Percentiles rank a stretch among this genome's conserved stretches.
Conservation (phyloP, 2,888 invertebrate species). For the Amphipoea oculea region DNA sequence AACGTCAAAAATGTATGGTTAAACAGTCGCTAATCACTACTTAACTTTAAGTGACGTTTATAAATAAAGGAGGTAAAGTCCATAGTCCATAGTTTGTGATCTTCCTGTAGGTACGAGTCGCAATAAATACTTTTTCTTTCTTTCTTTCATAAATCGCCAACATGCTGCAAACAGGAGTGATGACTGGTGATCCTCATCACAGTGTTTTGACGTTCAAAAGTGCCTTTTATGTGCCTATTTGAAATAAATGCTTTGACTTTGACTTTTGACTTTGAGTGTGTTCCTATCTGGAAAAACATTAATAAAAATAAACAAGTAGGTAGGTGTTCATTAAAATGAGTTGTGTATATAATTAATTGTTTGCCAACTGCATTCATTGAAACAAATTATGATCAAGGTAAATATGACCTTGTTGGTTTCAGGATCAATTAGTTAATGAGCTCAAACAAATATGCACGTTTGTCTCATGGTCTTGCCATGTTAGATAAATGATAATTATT, state of each 20-base stretch:
- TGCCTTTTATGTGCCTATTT: too few species aligned
- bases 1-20: too few species aligned
- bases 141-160: neutral
- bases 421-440: conserved; percentile 24
- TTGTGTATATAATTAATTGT: conserved; percentile 9
- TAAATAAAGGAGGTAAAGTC: neutral
- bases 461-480: neutral
- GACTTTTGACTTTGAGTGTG: too few species aligned
- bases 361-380: conserved; percentile 6
- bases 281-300: neutral
- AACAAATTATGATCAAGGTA: conserved; percentile 2
- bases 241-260: too few species aligned
- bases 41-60: too few species aligned
- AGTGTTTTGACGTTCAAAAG: too few species aligned
- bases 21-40: too few species aligned
- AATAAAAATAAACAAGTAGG: neutral
- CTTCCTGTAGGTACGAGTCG: too few species aligned
- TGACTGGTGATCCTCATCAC: neutral
- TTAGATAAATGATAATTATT: neutral
- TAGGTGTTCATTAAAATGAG: neutral
- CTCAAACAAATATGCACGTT: neutral
- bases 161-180: neutral
- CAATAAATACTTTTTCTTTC: too few species aligned
- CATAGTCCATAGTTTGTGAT: too few species aligned
- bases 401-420: conserved; percentile 1